A percentile compares a stretch with the other conserved stretches of the same genome.
Conservation (phyloP, 2,113 vertebrate genomes). For the Misgurnus anguillicaudatus region DNA sequence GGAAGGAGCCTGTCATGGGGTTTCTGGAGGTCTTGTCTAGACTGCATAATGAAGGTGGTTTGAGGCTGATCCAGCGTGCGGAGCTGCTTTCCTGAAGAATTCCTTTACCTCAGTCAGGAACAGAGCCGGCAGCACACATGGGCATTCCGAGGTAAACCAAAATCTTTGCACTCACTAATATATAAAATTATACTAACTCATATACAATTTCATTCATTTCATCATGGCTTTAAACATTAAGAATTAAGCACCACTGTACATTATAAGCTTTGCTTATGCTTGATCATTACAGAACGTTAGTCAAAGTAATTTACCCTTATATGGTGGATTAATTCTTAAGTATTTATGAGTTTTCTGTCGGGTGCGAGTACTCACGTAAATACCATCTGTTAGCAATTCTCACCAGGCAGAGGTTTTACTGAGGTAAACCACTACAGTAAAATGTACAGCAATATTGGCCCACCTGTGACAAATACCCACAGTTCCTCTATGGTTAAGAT, state of each 20-base stretch:
- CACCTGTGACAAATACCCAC: conserved; percentile 70
- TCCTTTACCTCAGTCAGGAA: conserved; percentile 36
- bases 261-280: neutral
- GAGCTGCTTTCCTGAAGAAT: conserved; percentile 25
- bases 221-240: neutral
- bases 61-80: conserved; percentile 49
- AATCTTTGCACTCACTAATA: conserved; percentile 33
- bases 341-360: conserved; percentile 46
- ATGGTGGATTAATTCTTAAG: neutral
- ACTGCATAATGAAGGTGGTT: conserved; percentile 71
- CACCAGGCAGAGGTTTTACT: conserved; percentile 62
- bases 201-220: conserved; percentile 15
- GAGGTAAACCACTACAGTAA: conserved; percentile 71
- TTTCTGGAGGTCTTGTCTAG: conserved; percentile 68
- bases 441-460: conserved; percentile 67
- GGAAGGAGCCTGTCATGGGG: conserved; percentile 55
- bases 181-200: neutral
- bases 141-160: conserved; percentile 52
- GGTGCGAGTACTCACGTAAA: conserved; percentile 45
- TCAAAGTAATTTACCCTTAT: conserved; percentile 8
- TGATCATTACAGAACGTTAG: neutral
- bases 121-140: conserved; percentile 32
- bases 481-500: conserved; percentile 55
- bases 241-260: neutral
- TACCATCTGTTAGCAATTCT: conserved; percentile 65